Evolutionary conservation across 2,797 vertebrate species (phyloP).

Genomic region (Tolypeutes matacus): DNA sequence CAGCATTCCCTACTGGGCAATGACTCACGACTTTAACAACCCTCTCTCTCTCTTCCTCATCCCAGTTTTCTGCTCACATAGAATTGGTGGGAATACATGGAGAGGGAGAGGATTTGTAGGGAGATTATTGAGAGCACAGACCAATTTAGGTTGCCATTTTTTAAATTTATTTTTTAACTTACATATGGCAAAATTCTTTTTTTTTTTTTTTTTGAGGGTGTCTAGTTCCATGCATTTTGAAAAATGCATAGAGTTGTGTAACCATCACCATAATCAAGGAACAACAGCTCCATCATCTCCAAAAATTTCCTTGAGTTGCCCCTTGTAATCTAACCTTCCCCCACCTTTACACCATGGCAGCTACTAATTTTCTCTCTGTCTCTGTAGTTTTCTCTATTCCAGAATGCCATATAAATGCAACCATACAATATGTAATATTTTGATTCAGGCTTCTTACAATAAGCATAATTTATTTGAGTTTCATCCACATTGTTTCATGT

Average conservation of each 20-base stretch:
- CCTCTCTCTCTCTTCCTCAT: not conserved
- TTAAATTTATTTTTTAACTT: not conserved
- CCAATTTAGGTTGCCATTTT: not conserved
- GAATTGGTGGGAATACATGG: not conserved
- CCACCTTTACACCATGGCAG: not conserved
- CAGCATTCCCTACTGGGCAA: not conserved
- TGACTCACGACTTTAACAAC: not conserved
- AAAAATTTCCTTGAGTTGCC: not conserved
- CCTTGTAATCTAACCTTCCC: not conserved
- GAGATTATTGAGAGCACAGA: not conserved
- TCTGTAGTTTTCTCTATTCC: not conserved
- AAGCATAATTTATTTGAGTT: not conserved
- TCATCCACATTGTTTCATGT: not conserved
- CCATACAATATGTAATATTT: not conserved
- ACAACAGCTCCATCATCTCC: not conserved
- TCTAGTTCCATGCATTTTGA: not conserved
- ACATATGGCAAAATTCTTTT: not conserved
- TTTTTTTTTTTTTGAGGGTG: not conserved
- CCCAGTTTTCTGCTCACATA: not conserved
- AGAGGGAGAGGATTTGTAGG: not conserved
- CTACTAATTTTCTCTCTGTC: not conserved
- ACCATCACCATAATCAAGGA: not conserved
- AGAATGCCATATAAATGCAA: not conserved
- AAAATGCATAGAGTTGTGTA: not conserved
- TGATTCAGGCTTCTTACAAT: not conserved